phyloP scores from a whole-genome alignment of 2,888 invertebrate genomes.

The Pilophorus perplexus region DNA sequence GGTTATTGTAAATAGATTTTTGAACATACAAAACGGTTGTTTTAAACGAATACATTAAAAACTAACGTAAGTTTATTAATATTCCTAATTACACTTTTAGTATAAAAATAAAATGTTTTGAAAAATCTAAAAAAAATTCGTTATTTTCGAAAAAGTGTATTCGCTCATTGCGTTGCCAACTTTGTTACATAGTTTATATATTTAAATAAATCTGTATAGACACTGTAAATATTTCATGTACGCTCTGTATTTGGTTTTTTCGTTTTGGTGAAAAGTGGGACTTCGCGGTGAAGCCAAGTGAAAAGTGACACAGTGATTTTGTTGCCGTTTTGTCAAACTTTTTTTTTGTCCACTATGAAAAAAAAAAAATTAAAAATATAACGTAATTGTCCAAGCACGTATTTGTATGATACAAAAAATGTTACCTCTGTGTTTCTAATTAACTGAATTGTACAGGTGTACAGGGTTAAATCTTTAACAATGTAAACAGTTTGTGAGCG shows the following conservation, averaged over 20 bases:
- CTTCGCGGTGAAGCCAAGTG: neutral
- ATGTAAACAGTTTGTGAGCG: neutral
- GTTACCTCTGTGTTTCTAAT: constrained; percentile 26
- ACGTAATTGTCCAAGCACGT: constrained; percentile 37
- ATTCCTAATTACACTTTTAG: constrained; percentile 23
- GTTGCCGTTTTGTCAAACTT: too few relatives aligned
- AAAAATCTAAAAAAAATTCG: constrained; percentile 17
- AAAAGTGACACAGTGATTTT: neutral
- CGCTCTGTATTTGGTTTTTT: neutral
- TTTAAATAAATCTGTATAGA: constrained; percentile 25
- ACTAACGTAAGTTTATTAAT: constrained; percentile 3
- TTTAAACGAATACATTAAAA: neutral
- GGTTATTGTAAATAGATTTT: constrained; percentile 10
- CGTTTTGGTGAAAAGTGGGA: neutral
- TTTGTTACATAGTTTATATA: constrained; percentile 36
- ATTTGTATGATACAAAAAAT: constrained; percentile 14
- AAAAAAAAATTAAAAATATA: constrained; percentile 4
- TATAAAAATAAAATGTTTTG: neutral
- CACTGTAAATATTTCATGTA: constrained; percentile 22
- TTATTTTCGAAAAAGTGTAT: constrained; percentile 33
- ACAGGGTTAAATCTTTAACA: constrained; percentile 36
- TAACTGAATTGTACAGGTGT: constrained; percentile 32
- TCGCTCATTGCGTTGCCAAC: constrained; percentile 40
- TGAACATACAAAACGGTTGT: constrained; percentile 20
- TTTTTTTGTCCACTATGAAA: neutral